phyloP scores from a whole-genome alignment of 2,113 vertebrate genomes.

The Toxotes chatareus region DNA sequence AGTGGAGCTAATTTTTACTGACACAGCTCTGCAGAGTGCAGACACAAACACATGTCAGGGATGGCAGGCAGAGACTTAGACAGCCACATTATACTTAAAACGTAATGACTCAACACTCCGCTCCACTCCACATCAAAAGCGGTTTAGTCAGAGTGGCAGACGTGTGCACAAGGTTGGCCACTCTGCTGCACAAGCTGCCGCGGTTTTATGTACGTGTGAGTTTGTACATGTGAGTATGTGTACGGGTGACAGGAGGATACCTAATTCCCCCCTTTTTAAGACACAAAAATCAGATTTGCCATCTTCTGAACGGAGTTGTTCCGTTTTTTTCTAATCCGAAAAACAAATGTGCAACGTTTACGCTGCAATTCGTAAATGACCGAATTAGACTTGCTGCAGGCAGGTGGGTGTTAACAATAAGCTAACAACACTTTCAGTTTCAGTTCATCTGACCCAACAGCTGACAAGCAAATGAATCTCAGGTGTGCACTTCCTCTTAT shows the following conservation, averaged over 20 bases:
- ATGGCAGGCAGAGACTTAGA: conserved; percentile 35
- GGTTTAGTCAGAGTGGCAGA: conserved; percentile 48
- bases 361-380: background rate
- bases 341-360: background rate
- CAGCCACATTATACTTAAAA: conserved; percentile 41
- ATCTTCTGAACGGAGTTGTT: background rate
- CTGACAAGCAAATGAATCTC: background rate
- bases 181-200: conserved; percentile 23
- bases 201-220: background rate
- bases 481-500: too few relatives aligned
- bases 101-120: conserved; percentile 73
- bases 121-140: conserved; percentile 57
- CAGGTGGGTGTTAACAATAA: background rate
- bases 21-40: conserved; percentile 64
- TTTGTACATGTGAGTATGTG: background rate
- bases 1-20: conserved; percentile 56
- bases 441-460: too few relatives aligned
- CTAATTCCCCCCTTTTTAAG: background rate
- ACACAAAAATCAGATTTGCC: background rate
- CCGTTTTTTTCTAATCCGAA: too few relatives aligned
- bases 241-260: background rate
- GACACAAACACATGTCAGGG: conserved; percentile 62
- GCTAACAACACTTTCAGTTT: background rate
- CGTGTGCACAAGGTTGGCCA: conserved; percentile 22
- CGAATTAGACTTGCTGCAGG: background rate